A percentile compares a stretch with the other conserved stretches of the same genome.
Conservation (phyloP, 2,888 invertebrate genomes). For the Lithodes maja region DNA sequence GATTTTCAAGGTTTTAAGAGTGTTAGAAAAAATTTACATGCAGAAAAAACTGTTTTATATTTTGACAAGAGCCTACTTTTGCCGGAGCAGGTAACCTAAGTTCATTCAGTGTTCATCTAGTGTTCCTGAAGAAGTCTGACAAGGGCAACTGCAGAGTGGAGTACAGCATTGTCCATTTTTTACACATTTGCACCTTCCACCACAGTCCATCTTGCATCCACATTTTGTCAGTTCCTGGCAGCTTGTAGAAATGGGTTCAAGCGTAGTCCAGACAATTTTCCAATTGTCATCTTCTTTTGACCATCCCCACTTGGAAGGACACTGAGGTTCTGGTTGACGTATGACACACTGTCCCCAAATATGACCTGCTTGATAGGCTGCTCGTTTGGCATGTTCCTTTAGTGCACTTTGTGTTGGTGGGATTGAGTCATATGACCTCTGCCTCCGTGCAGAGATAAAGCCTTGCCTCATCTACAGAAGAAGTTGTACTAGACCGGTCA, state of each 20-base stretch:
- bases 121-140: background rate
- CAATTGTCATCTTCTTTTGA: slow-evolving; percentile 5
- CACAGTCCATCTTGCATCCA: slow-evolving; percentile 28
- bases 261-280: background rate
- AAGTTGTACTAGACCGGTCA: slow-evolving; percentile 5
- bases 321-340: background rate
- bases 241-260: background rate
- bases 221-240: slow-evolving; percentile 24
- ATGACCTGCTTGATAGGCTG: slow-evolving; percentile 13
- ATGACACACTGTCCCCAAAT: background rate
- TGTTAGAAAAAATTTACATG: too few species aligned
- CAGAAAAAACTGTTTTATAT: too few species aligned
- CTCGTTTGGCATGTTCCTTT: slow-evolving; percentile 19
- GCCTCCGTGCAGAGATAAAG: slow-evolving; percentile 12
- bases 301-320: slow-evolving; percentile 19
- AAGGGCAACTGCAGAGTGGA: slow-evolving; percentile 9
- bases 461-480: slow-evolving; percentile 11
- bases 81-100: background rate
- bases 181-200: slow-evolving; percentile 22
- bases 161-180: slow-evolving; percentile 2
- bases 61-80: too few species aligned
- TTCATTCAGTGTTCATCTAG: background rate
- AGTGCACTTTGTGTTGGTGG: slow-evolving; percentile 9
- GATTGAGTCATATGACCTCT: slow-evolving; percentile 19
- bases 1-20: too few species aligned